Conservation (phyloP, 2,888 invertebrate species). For the Hyposoter didymator region DNA sequence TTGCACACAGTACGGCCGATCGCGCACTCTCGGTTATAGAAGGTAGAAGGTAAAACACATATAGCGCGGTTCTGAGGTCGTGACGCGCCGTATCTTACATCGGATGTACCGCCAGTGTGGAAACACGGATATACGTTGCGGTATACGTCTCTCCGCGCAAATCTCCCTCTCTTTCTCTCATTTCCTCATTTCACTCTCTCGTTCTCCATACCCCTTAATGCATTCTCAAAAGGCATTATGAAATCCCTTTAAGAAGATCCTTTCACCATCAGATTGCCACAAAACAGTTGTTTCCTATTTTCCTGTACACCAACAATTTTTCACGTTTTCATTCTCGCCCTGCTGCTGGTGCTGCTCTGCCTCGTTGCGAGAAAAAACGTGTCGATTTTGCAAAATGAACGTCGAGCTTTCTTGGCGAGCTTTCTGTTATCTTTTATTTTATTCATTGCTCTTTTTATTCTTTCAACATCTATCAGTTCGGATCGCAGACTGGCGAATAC, state of each 20-base stretch:
- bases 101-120: conserved; percentile 84
- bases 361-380: neutral
- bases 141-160: conserved; percentile 48
- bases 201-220: conserved; percentile 25
- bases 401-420: neutral
- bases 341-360: neutral
- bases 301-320: neutral
- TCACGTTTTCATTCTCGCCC: neutral
- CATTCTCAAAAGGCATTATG: conserved; percentile 21
- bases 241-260: conserved; percentile 21
- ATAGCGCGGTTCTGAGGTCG: conserved; percentile 80
- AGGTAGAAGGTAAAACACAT: conserved; percentile 70
- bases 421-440: neutral
- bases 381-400: conserved; percentile 3
- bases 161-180: conserved; percentile 63
- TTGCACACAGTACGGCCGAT: conserved; percentile 75
- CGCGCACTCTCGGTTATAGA: conserved; percentile 45
- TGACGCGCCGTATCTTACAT: conserved; percentile 83
- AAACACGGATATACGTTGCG: conserved; percentile 82
- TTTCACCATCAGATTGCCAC: conserved; percentile 24
- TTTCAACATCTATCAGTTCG: conserved; percentile 12
- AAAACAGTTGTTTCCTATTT: conserved; percentile 6
- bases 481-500: conserved; percentile 23
- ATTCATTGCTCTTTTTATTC: neutral
- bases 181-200: conserved; percentile 50